phyloP scores from a whole-genome alignment of 2,113 vertebrate species.

The Paraplagusia blochii region DNA sequence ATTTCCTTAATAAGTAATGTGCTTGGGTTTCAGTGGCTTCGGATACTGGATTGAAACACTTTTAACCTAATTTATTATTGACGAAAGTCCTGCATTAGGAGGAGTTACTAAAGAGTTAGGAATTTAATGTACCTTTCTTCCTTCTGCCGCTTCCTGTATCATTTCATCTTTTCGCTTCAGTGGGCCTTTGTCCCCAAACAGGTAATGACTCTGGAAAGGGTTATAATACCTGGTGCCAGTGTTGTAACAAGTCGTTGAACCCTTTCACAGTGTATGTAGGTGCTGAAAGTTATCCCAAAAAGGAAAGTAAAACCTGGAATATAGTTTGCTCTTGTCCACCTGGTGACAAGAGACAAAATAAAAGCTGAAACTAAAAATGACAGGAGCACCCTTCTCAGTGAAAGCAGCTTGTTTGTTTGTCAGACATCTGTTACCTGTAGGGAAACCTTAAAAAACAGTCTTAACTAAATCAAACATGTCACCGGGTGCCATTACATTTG shows the following conservation, averaged over 20 bases:
- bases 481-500: conserved; percentile 56
- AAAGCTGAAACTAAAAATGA: conserved; percentile 25
- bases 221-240: conserved; percentile 65
- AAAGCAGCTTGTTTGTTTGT: too few species aligned
- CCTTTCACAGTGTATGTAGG: conserved; percentile 49
- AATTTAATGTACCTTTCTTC: neutral
- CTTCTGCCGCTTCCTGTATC: conserved; percentile 25
- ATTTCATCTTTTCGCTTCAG: conserved; percentile 42
- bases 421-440: conserved; percentile 5
- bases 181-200: conserved; percentile 53
- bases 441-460: neutral
- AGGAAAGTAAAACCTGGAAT: conserved; percentile 60
- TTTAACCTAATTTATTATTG: too few species aligned
- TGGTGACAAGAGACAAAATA: conserved; percentile 62
- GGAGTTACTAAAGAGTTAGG: too few species aligned
- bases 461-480: conserved; percentile 17
- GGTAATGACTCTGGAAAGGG: conserved; percentile 57
- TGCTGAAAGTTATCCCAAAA: conserved; percentile 63
- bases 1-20: conserved; percentile 55
- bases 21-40: conserved; percentile 41
- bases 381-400: too few species aligned
- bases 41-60: neutral
- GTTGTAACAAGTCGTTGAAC: conserved; percentile 47
- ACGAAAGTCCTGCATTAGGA: too few species aligned
- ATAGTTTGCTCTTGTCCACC: conserved; percentile 51